A percentile compares a stretch with the other conserved stretches of the same genome.
phyloP scores from a whole-genome alignment of 2,888 invertebrate species.

The Ceraclea dissimilis region DNA sequence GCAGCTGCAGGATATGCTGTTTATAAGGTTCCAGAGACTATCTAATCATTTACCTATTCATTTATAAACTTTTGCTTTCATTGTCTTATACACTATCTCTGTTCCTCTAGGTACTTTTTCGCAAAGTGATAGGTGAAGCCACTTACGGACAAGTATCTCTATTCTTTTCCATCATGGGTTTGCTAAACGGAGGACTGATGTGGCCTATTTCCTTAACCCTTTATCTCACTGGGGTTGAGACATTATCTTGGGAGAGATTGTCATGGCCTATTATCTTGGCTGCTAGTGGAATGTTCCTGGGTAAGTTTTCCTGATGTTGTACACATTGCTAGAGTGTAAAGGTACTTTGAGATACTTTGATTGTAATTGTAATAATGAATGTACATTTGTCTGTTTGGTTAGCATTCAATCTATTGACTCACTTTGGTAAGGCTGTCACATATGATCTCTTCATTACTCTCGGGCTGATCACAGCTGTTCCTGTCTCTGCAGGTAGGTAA shows the following conservation, averaged over 20 bases:
- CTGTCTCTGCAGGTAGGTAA: slow-evolving; percentile 90
- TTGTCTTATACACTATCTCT: background rate
- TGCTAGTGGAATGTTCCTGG: slow-evolving; percentile 70
- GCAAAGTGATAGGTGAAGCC: slow-evolving; percentile 89
- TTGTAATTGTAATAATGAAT: background rate
- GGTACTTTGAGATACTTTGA: background rate
- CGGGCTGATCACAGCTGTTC: slow-evolving; percentile 88
- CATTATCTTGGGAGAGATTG: slow-evolving; percentile 70
- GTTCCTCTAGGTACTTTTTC: slow-evolving; percentile 72
- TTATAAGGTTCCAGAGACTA: slow-evolving; percentile 64
- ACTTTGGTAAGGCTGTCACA: slow-evolving; percentile 88
- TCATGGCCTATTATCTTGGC: slow-evolving; percentile 83
- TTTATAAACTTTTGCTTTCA: background rate
- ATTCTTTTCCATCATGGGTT: slow-evolving; percentile 86
- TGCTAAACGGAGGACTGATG: slow-evolving; percentile 78
- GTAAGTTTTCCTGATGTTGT: slow-evolving; percentile 40
- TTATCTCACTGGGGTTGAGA: slow-evolving; percentile 81
- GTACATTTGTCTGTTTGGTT: slow-evolving; percentile 27
- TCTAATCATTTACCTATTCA: too few species aligned
- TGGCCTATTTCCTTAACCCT: slow-evolving; percentile 88
- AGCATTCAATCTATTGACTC: slow-evolving; percentile 89
- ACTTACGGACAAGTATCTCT: slow-evolving; percentile 87
- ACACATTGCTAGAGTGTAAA: too few species aligned
- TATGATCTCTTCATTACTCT: slow-evolving; percentile 93
- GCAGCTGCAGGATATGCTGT: slow-evolving; percentile 91